Evolutionary conservation across 1,140 invertebrate genomes (phyloP).

Genomic region (Zaprionus camerounensis): DNA sequence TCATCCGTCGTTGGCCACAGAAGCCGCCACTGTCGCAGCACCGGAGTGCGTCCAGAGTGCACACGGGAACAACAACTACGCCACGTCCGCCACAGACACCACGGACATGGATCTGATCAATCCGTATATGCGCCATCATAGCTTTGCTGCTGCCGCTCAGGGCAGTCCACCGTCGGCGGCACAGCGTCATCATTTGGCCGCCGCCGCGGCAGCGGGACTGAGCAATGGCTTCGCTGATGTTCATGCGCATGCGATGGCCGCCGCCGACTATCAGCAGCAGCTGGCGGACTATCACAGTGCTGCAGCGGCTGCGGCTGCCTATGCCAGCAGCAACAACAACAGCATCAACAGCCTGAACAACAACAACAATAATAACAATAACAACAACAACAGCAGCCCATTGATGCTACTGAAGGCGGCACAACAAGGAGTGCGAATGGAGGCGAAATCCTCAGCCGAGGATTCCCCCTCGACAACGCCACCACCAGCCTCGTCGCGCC

Average conservation of each 20-base stretch:
- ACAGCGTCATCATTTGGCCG: constrained; percentile 69
- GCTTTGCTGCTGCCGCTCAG: constrained; percentile 72
- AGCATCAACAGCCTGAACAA: constrained; percentile 57
- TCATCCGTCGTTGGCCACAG: constrained; percentile 14
- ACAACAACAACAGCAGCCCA: constrained; percentile 70
- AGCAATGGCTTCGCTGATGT: constrained; percentile 71
- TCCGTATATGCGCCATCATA: constrained; percentile 82
- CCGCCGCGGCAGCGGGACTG: constrained; percentile 55
- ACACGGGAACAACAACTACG: constrained; percentile 44
- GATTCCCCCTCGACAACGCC: constrained; percentile 77
- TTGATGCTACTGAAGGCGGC: constrained; percentile 76
- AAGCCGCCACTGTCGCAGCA: constrained; percentile 15
- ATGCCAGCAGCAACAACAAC: constrained; percentile 70
- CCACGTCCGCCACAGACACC: not conserved
- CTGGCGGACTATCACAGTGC: constrained; percentile 79
- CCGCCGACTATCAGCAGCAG: constrained; percentile 77
- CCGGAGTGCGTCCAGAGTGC: constrained; percentile 35
- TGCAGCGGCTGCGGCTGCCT: constrained; percentile 74
- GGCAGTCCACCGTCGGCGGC: constrained; percentile 68
- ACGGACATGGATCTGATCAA: constrained; percentile 79
- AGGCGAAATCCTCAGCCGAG: constrained; percentile 63
- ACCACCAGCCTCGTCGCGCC: constrained; percentile 66
- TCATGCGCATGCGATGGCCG: constrained; percentile 71
- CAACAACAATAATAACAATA: constrained; percentile 66
- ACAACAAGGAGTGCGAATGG: constrained; percentile 33